Evolutionary conservation across 37 sponge, comb jelly and placozoan species (phyloP), one percentile per base, ranked within the genome.

Genomic region (Beroe ovata): DNA sequence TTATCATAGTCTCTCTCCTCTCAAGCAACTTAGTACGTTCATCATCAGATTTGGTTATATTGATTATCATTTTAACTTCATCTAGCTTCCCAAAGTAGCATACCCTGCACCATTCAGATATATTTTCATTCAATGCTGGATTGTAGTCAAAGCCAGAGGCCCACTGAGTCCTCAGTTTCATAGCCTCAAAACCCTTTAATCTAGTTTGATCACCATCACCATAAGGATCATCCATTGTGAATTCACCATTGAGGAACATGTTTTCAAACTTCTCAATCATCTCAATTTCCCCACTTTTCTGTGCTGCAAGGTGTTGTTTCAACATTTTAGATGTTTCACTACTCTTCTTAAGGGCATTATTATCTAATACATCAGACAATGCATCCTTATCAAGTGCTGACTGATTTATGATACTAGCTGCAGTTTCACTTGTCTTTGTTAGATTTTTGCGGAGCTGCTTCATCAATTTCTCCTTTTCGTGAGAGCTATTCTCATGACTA

Each of bases 71-170:
- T 42, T 40, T 8, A 0, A 77, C 54, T 40, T 39, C 23, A 20
- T 16, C 25, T 38, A 36, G 22, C 18, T 77, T 25, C 1, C 54
- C 84, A 77, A 23, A 42, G 41, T 21, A 39, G 28, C 84, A 77
- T 21, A 54, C 84, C 21, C 25, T 39, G 54, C 84, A 77, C 84
- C 84, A 77, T 21, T 39, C 47, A 18, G 84, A 77, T 19, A 77
- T 25, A 6, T 54, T 39, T 42, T 1, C 2, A 42, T 77, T 77
- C 3, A 14, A 42, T 40, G 39, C 54, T 23, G 84, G 84, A 41
- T 77, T 77, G 54, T 77, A 77, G 54, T 77, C 84, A 77, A 77
- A 77, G 25, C 84, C 84, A 19, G 84, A 36, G 2, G 84, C 41
- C 84, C 84, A 77, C 20, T 42, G 42, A 11, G 84, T 77, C 25